Evolutionary conservation across 2,888 invertebrate genomes (phyloP).

Genomic region (Phortica okadai): DNA sequence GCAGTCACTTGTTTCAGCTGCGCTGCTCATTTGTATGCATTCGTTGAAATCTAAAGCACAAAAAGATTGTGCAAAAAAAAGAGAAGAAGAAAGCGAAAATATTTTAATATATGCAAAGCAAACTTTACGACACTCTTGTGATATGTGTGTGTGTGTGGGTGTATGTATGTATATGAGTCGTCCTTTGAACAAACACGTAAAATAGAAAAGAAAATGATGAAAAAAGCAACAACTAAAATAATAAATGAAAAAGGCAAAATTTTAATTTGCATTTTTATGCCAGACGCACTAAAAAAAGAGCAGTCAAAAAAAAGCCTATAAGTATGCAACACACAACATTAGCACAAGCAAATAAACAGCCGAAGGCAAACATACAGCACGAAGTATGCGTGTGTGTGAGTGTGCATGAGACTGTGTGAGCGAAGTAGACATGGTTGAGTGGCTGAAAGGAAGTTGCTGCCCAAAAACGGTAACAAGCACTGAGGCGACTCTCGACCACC

Average conservation of each 20-base stretch:
- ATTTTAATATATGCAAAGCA: conserved; percentile 33
- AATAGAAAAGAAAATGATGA: not conserved
- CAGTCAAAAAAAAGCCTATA: not conserved
- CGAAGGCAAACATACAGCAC: not conserved
- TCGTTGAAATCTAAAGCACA: conserved; percentile 19
- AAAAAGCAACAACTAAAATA: not conserved
- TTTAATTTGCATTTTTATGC: conserved; percentile 28
- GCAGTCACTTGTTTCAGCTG: not conserved
- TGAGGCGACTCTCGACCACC: not conserved
- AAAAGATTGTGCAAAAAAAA: not conserved
- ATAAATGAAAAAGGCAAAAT: conserved; percentile 7
- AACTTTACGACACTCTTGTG: conserved; percentile 25
- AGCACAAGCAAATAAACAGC: not conserved
- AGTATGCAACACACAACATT: conserved; percentile 10
- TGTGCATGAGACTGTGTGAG: too few relatives aligned
- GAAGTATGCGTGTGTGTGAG: too few relatives aligned
- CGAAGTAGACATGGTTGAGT: not conserved
- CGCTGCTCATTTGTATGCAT: conserved; percentile 49
- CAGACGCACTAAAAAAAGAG: not conserved
- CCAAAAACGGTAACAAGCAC: not conserved
- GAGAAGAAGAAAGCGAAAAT: conserved; percentile 32
- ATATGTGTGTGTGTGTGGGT: conserved; percentile 1
- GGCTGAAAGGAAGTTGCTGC: not conserved
- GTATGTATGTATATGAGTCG: conserved; percentile 11
- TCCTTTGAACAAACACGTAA: conserved; percentile 24